These are phyloP conservation scores for Zaprionus nigranus DNA, from an alignment of 1,140 invertebrate species.

Conservation along the genomic window DNA sequence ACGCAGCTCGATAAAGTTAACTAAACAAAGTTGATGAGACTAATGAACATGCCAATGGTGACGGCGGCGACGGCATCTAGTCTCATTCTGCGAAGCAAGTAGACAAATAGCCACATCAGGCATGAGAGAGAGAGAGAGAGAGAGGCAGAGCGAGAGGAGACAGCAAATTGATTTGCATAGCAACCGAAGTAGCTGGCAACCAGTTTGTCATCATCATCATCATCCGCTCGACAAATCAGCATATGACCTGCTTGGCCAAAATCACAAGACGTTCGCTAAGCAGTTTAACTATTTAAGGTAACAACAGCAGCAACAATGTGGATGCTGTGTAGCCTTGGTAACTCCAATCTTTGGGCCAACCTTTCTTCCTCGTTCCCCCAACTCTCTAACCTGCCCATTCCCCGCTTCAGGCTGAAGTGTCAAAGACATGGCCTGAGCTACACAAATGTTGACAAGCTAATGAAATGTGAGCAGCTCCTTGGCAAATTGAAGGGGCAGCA, in stretches of 20 bases:
- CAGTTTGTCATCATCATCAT: slow-evolving; percentile 1
- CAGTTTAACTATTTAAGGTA: slow-evolving; percentile 77
- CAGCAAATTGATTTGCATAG: slow-evolving; percentile 77
- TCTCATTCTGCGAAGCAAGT: slow-evolving; percentile 36
- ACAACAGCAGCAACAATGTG: slow-evolving; percentile 49
- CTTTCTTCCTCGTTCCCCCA: not conserved
- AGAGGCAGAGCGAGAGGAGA: too few relatives aligned
- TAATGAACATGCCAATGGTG: slow-evolving; percentile 69
- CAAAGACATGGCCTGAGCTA: slow-evolving; percentile 71
- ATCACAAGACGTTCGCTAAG: slow-evolving; percentile 70
- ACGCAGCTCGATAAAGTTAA: slow-evolving; percentile 70
- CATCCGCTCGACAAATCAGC: slow-evolving; percentile 33
- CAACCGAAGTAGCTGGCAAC: slow-evolving; percentile 42
- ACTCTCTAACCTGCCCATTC: not conserved
- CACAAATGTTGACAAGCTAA: slow-evolving; percentile 81
- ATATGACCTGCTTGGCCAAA: slow-evolving; percentile 51
- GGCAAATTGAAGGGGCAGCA: slow-evolving; percentile 24
- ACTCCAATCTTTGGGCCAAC: slow-evolving; percentile 61
- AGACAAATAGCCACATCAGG: slow-evolving; percentile 44
- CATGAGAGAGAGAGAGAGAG: not conserved
- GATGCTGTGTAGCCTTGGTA: slow-evolving; percentile 50
- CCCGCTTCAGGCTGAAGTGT: slow-evolving; percentile 71
- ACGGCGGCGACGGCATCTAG: not conserved
- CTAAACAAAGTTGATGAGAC: slow-evolving; percentile 66
- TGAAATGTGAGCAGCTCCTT: slow-evolving; percentile 74